Conservation (phyloP, 2,797 vertebrate genomes). For the Serranus cabrilla region DNA sequence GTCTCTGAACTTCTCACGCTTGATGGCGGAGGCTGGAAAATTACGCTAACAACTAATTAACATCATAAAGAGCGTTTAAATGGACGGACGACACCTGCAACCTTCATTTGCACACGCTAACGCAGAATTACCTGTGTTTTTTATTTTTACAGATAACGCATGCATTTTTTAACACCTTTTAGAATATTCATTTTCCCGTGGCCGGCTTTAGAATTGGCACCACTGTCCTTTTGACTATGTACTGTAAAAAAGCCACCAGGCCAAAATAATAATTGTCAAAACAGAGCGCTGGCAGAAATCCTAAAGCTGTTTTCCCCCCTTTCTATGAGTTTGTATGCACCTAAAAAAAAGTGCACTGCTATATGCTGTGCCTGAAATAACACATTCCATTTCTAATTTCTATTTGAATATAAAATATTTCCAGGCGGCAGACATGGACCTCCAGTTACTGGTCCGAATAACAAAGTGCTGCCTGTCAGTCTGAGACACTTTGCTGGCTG, state of each 20-base stretch:
- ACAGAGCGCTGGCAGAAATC: slow-evolving; percentile 72
- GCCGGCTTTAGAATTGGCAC: slow-evolving; percentile 60
- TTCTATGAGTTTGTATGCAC: slow-evolving; percentile 56
- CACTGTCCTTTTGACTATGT: slow-evolving; percentile 58
- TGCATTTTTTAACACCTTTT: slow-evolving; percentile 72
- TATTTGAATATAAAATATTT: slow-evolving; percentile 87
- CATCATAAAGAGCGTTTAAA: slow-evolving; percentile 88
- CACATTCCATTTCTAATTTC: slow-evolving; percentile 83
- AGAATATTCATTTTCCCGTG: slow-evolving; percentile 73
- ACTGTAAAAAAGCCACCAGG: slow-evolving; percentile 62
- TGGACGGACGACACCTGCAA: slow-evolving; percentile 83
- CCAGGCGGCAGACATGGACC: slow-evolving; percentile 71
- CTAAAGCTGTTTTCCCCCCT: slow-evolving; percentile 52
- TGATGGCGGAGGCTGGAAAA: slow-evolving; percentile 84
- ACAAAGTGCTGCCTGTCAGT: slow-evolving; percentile 84
- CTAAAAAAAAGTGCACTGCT: slow-evolving; percentile 48
- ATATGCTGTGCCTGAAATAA: slow-evolving; percentile 77
- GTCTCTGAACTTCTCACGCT: slow-evolving; percentile 87
- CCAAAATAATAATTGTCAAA: slow-evolving; percentile 77
- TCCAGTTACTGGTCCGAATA: slow-evolving; percentile 85
- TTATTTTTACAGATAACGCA: slow-evolving; percentile 83
- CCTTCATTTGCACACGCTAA: slow-evolving; percentile 88
- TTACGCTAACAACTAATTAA: slow-evolving; percentile 89
- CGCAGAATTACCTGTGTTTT: slow-evolving; percentile 80
- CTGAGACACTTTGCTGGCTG: slow-evolving; percentile 86